Percentiles rank a stretch among this genome's conserved stretches.
Evolutionary conservation across 2,888 invertebrate genomes (phyloP).

Genomic region (Oegoconia quadripuncta): DNA sequence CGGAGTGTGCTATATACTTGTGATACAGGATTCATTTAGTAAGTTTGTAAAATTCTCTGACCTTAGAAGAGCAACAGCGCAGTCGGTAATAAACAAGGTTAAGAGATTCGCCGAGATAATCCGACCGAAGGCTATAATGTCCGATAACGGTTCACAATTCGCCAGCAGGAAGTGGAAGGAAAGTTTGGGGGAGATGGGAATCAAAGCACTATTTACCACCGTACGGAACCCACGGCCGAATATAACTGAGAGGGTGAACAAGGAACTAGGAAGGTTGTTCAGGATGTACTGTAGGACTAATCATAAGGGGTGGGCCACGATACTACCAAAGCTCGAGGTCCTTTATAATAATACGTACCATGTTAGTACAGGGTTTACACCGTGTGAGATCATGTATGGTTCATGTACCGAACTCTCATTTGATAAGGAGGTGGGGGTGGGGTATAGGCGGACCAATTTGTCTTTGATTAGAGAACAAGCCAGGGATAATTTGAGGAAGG

Average conservation of each 20-base stretch:
- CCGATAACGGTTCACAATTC: constrained; percentile 22
- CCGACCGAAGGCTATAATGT: constrained; percentile 10
- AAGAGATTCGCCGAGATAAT: constrained; percentile 15
- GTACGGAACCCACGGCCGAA: constrained; percentile 24
- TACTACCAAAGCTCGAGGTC: constrained; percentile 15
- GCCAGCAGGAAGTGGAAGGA: constrained; percentile 8
- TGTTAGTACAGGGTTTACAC: constrained; percentile 19
- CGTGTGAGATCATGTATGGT: constrained; percentile 15
- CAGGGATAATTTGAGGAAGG: constrained; percentile 5
- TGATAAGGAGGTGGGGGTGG: constrained; percentile 1
- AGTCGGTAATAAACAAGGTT: constrained; percentile 13
- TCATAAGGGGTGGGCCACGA: constrained; percentile 18
- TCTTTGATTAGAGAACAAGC: constrained; percentile 5
- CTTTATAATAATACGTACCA: constrained; percentile 24
- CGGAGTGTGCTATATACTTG: constrained; percentile 20
- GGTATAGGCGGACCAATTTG: not conserved
- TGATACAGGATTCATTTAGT: constrained; percentile 22
- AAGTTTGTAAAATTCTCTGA: constrained; percentile 17
- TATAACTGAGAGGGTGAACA: constrained; percentile 22
- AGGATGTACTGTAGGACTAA: constrained; percentile 19
- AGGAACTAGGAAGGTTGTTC: constrained; percentile 21
- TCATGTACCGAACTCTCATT: constrained; percentile 1
- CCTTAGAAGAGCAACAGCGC: constrained; percentile 6
- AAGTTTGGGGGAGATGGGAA: not conserved
- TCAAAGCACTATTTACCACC: constrained; percentile 17